Base-by-base conservation (phyloP, 2,888 invertebrate species). In the Lasioglossum villosulum region DNA sequence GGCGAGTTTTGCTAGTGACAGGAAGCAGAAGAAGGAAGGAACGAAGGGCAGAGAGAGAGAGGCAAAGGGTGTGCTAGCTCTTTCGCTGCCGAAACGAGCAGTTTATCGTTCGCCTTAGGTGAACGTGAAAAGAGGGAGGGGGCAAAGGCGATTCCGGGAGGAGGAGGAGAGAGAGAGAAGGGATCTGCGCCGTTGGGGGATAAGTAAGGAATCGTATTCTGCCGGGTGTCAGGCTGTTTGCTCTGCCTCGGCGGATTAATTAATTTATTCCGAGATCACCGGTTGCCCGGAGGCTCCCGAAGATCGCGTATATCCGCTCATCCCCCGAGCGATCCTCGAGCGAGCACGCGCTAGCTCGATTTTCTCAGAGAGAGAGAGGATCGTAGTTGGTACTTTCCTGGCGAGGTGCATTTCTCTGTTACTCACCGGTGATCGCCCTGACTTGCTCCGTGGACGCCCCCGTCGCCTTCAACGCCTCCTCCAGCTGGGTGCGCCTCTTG, bases 391-490 rank as follows among this genome's bases (percentile, higher is more conserved):
- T 56, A 56, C 10, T 56, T 56, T 56, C 56, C 8, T n/a, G 4
- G n/a, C 56, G n/a, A 56, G 56, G 30, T 63, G 56, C 30, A 63
- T 68, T 34, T 34, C 34, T 34, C 19, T 34, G 66, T 34, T 68
- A 90, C 96, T 96, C 95, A 98, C 98, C 98, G 95, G 97, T 97
- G 92, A 98, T 97, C 93, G 97, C 96, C 95, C 97, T 97, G 92
- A 98, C 96, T 93, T 98, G 97, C 93, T 98, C 98, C 5, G 96
- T 95, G 34, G 97, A 96, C 72, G 97, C 97, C 79, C 97, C 97
- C 72, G 97, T 97, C 88, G 97, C 97, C 94, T 97, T 97, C 78
- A 98, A 96, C 72, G 97, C 98, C 88, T 98, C 98, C 94, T 98
- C 98, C 85, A 97, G 96, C 94, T 98, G 98, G 91, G 96, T 96